Evolutionary conservation across 2,113 vertebrate species (phyloP).

Genomic region (Elephas maximus): DNA sequence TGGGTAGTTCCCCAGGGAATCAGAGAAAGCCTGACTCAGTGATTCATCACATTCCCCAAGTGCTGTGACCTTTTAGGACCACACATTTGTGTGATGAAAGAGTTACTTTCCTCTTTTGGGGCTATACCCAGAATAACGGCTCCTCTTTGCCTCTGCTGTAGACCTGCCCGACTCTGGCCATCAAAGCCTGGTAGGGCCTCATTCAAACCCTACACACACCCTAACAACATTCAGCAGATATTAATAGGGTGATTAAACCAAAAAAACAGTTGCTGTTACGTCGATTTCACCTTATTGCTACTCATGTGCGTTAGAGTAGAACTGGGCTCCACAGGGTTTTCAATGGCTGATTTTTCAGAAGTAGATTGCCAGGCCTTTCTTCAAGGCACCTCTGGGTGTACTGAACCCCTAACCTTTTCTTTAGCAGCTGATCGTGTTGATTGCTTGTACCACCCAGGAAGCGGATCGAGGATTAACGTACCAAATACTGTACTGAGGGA

Average conservation of each 20-base stretch:
- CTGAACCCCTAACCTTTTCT: not conserved
- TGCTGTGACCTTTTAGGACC: not conserved
- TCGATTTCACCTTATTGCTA: not conserved
- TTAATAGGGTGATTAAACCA: not conserved
- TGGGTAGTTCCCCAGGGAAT: not conserved
- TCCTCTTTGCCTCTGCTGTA: fast-evolving
- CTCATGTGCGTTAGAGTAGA: not conserved
- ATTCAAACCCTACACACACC: not conserved
- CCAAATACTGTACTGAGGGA: not conserved
- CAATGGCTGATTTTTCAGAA: not conserved
- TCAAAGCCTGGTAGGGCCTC: fast-evolving
- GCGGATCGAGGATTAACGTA: not conserved
- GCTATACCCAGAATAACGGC: not conserved
- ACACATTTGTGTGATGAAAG: no score
- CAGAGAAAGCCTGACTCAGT: not conserved
- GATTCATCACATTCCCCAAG: not conserved
- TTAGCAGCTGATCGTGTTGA: not conserved
- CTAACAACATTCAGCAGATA: not conserved
- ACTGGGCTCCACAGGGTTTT: not conserved
- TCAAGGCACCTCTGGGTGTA: not conserved
- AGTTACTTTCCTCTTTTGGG: not conserved
- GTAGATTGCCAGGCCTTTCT: not conserved
- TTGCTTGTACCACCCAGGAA: not conserved
- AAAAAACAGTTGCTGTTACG: not conserved
- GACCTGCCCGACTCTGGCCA: not conserved